Percentiles rank a stretch among this genome's conserved stretches.
Evolutionary conservation across 2,797 vertebrate species (phyloP).

Genomic region (Poliocrania exsul): DNA sequence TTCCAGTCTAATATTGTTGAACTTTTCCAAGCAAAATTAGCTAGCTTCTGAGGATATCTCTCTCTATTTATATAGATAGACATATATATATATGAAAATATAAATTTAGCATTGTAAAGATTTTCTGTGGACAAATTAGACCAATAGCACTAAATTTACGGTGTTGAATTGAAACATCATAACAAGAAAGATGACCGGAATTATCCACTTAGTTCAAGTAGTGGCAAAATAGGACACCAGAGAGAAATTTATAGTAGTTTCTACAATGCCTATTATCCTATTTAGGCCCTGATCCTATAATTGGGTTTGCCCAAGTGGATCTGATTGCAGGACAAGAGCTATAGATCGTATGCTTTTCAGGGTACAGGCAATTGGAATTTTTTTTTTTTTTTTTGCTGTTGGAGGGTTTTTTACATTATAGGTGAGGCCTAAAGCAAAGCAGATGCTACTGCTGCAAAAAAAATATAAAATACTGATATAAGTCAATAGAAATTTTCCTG

Average conservation of each 20-base stretch:
- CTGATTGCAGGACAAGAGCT: constrained; percentile 65
- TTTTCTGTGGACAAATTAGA: constrained; percentile 55
- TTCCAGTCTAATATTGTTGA: neutral
- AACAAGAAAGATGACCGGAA: constrained; percentile 69
- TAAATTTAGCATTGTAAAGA: constrained; percentile 7
- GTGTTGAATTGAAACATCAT: constrained; percentile 62
- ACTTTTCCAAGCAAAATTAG: neutral
- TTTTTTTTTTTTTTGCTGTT: neutral
- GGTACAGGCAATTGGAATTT: neutral
- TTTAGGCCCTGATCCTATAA: constrained; percentile 69
- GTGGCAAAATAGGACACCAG: constrained; percentile 68
- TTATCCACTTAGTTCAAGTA: constrained; percentile 73
- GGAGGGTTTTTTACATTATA: neutral
- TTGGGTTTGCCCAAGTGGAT: constrained; percentile 70
- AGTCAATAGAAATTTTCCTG: neutral
- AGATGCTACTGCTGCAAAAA: neutral
- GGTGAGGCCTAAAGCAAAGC: neutral
- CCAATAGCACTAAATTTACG: constrained; percentile 39
- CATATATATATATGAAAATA: neutral
- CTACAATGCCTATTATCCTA: constrained; percentile 68
- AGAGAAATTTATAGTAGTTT: constrained; percentile 72
- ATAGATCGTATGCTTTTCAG: constrained; percentile 57
- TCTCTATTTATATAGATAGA: neutral
- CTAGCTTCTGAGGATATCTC: neutral
- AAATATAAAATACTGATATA: neutral